Conservation (phyloP, 2,113 vertebrate genomes). For the Vireo altiloquus region DNA sequence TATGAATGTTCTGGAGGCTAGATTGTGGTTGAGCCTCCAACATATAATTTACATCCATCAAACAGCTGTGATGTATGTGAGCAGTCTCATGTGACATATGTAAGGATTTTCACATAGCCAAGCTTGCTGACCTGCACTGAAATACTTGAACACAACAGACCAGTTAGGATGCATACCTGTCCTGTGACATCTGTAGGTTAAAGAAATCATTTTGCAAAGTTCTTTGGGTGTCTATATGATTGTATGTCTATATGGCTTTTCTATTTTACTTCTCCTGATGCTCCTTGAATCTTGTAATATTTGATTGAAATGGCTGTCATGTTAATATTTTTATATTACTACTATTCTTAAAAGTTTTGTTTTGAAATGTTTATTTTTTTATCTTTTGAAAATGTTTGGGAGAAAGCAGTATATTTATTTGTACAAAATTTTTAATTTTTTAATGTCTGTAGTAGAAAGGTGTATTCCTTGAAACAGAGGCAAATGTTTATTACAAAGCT, state of each 20-base stretch:
- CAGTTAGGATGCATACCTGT: neutral
- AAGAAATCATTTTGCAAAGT: neutral
- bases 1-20: neutral
- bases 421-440: neutral
- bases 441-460: neutral
- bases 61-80: neutral
- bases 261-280: neutral
- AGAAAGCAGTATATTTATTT: neutral
- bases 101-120: neutral
- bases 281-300: neutral
- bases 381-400: neutral
- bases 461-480: neutral
- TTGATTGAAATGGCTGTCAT: neutral
- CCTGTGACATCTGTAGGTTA: fast-evolving
- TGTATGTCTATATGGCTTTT: neutral
- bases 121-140: neutral
- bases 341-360: neutral
- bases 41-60: neutral
- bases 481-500: neutral
- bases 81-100: neutral
- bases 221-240: neutral
- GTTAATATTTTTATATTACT: neutral
- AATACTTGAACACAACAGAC: neutral
- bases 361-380: neutral
- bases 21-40: neutral